phyloP scores from a whole-genome alignment of 2,113 vertebrate species.

The Regulus satrapa region DNA sequence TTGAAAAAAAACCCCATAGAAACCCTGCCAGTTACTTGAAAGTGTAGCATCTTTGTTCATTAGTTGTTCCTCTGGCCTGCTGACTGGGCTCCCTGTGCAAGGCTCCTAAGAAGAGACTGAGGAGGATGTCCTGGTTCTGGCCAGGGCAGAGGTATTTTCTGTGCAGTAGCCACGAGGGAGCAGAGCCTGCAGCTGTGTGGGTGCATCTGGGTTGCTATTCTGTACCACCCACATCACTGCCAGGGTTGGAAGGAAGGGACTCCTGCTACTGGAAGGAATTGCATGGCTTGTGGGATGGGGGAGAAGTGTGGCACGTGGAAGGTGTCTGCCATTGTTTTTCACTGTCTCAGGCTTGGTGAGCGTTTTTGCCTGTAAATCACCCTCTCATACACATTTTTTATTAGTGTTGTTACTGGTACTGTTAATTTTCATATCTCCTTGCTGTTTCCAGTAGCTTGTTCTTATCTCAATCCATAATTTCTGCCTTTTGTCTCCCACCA shows the following conservation, averaged over 20 bases:
- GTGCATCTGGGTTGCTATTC: neutral
- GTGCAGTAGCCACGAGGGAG: neutral
- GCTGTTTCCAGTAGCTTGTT: neutral
- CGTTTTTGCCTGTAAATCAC: neutral
- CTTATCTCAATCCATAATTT: neutral
- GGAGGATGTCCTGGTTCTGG: neutral
- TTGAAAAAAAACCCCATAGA: neutral
- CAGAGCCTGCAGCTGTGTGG: neutral
- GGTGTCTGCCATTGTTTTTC: neutral
- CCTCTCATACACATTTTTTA: neutral
- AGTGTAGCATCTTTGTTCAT: neutral
- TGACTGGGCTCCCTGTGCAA: neutral
- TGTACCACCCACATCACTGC: neutral
- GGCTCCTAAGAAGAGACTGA: neutral
- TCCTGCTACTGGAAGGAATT: neutral
- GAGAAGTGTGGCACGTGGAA: rapidly evolving
- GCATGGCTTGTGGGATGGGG: rapidly evolving
- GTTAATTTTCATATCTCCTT: neutral
- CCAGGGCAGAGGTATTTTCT: neutral
- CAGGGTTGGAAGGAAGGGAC: neutral
- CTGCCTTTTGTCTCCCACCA: neutral
- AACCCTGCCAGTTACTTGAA: neutral
- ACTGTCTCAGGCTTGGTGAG: rapidly evolving
- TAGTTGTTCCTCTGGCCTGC: neutral
- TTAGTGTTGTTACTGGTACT: neutral